These are phyloP conservation scores for Thereuonema tuberculata DNA, from an alignment of 1,140 invertebrate species.

Conservation along the genomic window DNA sequence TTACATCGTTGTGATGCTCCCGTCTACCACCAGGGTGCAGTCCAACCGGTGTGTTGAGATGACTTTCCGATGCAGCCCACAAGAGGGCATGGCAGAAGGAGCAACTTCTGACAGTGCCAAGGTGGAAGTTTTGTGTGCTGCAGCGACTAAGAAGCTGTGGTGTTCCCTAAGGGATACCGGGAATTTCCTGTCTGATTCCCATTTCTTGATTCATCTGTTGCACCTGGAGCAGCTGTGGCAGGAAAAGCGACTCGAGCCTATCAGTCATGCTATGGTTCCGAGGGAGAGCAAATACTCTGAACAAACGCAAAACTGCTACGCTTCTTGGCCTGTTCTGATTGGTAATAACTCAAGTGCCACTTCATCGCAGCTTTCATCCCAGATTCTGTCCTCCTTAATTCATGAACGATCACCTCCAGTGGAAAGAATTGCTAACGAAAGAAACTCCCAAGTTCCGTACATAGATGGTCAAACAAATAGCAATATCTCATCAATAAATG, in stretches of 20 bases:
- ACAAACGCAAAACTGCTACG: not conserved
- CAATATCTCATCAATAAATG: too few relatives aligned
- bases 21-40: not conserved
- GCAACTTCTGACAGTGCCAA: not conserved
- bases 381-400: too few relatives aligned
- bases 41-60: not conserved
- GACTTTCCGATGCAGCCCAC: not conserved
- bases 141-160: not conserved
- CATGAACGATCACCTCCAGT: too few relatives aligned
- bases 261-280: not conserved
- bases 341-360: too few relatives aligned
- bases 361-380: too few relatives aligned
- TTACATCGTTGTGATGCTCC: not conserved
- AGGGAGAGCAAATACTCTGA: not conserved
- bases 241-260: not conserved
- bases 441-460: too few relatives aligned
- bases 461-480: too few relatives aligned
- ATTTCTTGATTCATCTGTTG: not conserved
- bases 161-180: not conserved
- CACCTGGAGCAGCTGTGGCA: not conserved
- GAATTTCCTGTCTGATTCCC: not conserved
- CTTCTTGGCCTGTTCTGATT: too few relatives aligned
- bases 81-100: not conserved
- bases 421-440: too few relatives aligned
- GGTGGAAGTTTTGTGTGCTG: not conserved